phyloP scores from a whole-genome alignment of 2,888 invertebrate genomes.

The Maniola hyperantus region DNA sequence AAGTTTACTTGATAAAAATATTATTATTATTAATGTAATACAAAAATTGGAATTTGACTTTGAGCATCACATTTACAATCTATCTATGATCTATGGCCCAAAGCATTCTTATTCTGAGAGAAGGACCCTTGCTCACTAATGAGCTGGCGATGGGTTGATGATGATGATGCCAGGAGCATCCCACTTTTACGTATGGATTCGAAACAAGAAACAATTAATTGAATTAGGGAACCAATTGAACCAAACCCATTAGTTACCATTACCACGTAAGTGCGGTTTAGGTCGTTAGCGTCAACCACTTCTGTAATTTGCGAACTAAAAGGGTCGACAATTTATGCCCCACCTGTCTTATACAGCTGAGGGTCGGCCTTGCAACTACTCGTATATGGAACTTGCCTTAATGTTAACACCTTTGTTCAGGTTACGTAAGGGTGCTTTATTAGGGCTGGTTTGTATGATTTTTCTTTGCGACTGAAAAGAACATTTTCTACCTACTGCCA shows the following conservation, averaged over 20 bases:
- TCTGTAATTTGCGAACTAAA: slow-evolving; percentile 65
- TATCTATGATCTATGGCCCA: too few relatives aligned
- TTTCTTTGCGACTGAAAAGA: slow-evolving; percentile 33
- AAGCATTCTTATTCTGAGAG: too few relatives aligned
- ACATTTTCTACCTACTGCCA: background rate
- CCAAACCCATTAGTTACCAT: slow-evolving; percentile 39
- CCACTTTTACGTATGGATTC: background rate
- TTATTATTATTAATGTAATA: too few relatives aligned
- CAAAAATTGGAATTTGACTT: too few relatives aligned
- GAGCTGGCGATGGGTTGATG: too few relatives aligned
- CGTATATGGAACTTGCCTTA: slow-evolving; percentile 53
- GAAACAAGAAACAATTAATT: slow-evolving; percentile 12
- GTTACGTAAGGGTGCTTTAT: slow-evolving; percentile 52
- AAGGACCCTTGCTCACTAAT: too few relatives aligned
- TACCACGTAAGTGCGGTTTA: slow-evolving; percentile 44
- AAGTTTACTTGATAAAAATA: too few relatives aligned
- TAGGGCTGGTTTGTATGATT: slow-evolving; percentile 51
- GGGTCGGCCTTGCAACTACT: slow-evolving; percentile 60
- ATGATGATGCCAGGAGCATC: too few relatives aligned
- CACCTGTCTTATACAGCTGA: slow-evolving; percentile 68
- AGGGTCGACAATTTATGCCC: slow-evolving; percentile 70
- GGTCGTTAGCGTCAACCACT: slow-evolving; percentile 56
- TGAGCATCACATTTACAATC: too few relatives aligned
- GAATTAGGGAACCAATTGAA: slow-evolving; percentile 32
- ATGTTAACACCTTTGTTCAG: slow-evolving; percentile 66